Evolutionary conservation across 2,113 vertebrate genomes (phyloP).

Genomic region (Notiomystis cincta): DNA sequence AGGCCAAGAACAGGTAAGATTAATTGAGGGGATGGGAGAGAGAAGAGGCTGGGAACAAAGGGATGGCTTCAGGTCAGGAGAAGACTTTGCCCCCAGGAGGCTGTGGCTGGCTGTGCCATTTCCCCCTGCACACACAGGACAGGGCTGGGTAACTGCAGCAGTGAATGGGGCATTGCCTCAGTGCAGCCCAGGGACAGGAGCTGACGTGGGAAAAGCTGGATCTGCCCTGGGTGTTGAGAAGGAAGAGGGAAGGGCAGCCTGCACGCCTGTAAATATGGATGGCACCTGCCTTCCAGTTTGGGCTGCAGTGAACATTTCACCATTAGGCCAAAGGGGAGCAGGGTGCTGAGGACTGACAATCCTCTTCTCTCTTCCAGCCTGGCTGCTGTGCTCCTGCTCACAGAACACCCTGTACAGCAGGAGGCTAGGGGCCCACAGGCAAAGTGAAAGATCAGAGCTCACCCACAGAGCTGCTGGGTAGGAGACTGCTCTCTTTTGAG

Average conservation of each 20-base stretch:
- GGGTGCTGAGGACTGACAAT: not conserved
- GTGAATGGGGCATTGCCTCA: not conserved
- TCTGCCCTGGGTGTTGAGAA: not conserved
- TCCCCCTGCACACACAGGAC: not conserved
- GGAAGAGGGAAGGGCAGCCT: not conserved
- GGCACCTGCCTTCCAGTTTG: not conserved
- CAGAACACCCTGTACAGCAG: not conserved
- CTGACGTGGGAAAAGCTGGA: not conserved
- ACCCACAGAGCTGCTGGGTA: not conserved
- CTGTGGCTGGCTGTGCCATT: not conserved
- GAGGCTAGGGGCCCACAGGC: not conserved
- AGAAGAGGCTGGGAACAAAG: not conserved
- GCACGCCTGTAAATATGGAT: rapidly evolving
- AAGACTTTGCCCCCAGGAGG: not conserved
- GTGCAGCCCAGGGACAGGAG: not conserved
- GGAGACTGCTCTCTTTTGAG: not conserved
- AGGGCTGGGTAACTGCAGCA: not conserved
- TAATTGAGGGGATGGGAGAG: not conserved
- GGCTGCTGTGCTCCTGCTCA: not conserved
- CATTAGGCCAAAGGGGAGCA: not conserved
- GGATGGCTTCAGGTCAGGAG: not conserved
- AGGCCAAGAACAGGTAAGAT: not conserved
- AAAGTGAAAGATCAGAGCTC: not conserved
- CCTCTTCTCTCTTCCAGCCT: not conserved
- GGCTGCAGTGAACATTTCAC: not conserved